Conservation (phyloP, 2,888 invertebrate genomes). For the Drosophila nr. medialis region DNA sequence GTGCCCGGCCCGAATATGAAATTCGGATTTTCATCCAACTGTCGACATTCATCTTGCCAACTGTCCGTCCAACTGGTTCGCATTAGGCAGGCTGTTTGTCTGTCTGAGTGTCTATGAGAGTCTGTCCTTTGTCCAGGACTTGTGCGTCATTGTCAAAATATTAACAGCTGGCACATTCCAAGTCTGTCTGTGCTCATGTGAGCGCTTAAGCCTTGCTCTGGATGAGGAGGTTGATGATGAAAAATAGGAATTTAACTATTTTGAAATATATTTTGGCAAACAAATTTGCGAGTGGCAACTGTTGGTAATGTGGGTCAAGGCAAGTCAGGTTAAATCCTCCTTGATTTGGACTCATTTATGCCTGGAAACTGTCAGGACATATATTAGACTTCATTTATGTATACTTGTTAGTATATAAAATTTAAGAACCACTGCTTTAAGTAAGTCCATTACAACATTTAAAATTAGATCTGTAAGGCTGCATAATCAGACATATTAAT, state of each 20-base stretch:
- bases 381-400: constrained; percentile 2
- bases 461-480: neutral
- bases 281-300: constrained; percentile 40
- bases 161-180: constrained; percentile 77
- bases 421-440: neutral
- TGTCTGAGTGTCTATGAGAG: constrained; percentile 17
- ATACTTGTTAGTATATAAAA: constrained; percentile 37
- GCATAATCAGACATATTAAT: neutral
- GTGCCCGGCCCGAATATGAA: constrained; percentile 75
- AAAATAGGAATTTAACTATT: constrained; percentile 79
- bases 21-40: constrained; percentile 74
- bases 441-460: neutral
- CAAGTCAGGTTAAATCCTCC: constrained; percentile 47
- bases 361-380: constrained; percentile 28
- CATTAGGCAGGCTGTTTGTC: constrained; percentile 52
- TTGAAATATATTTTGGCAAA: constrained; percentile 63
- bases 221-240: constrained; percentile 56
- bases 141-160: constrained; percentile 80
- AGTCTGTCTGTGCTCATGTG: constrained; percentile 49
- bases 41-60: constrained; percentile 79
- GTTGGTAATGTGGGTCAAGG: constrained; percentile 57
- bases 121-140: constrained; percentile 62
- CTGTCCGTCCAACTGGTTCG: constrained; percentile 73
- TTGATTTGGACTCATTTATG: constrained; percentile 39
- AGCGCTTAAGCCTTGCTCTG: constrained; percentile 61